A percentile compares a stretch with the other conserved stretches of the same genome.
phyloP scores from a whole-genome alignment of 2,888 invertebrate species.

The Campoplex capitator region DNA sequence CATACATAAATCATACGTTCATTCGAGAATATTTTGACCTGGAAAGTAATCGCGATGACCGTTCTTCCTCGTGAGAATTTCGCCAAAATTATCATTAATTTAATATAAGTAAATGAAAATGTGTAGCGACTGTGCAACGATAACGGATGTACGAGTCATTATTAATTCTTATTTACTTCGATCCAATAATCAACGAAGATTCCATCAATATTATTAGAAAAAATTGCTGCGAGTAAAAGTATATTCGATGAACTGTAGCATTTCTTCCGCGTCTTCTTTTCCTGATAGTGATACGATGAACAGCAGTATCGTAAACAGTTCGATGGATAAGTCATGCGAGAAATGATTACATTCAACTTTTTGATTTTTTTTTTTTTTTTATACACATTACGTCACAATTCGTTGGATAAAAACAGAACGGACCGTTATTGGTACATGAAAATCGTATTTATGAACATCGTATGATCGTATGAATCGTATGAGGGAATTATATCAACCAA shows the following conservation, averaged over 20 bases:
- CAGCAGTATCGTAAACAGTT: not conserved
- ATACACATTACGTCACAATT: not conserved
- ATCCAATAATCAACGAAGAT: not conserved
- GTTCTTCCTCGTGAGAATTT: constrained; percentile 11
- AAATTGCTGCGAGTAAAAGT: not conserved
- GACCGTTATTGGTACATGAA: not conserved
- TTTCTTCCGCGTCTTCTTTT: not conserved
- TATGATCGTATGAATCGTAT: no score
- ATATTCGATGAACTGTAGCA: not conserved
- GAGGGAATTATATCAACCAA: no score
- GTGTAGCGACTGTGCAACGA: not conserved
- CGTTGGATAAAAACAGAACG: not conserved
- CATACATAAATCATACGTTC: not conserved
- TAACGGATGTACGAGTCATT: not conserved
- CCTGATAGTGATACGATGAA: not conserved
- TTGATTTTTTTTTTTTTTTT: not conserved
- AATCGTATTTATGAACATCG: no score
- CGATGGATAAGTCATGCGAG: not conserved
- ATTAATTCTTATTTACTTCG: not conserved
- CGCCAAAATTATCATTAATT: constrained; percentile 9
- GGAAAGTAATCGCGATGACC: not conserved
- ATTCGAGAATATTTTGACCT: not conserved
- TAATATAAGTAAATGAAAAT: not conserved
- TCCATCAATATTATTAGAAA: not conserved
- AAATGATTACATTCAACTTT: not conserved